Evolutionary conservation across 2,888 invertebrate species (phyloP), one percentile per base, ranked within the genome.

Genomic region (Mystacides longicornis): DNA sequence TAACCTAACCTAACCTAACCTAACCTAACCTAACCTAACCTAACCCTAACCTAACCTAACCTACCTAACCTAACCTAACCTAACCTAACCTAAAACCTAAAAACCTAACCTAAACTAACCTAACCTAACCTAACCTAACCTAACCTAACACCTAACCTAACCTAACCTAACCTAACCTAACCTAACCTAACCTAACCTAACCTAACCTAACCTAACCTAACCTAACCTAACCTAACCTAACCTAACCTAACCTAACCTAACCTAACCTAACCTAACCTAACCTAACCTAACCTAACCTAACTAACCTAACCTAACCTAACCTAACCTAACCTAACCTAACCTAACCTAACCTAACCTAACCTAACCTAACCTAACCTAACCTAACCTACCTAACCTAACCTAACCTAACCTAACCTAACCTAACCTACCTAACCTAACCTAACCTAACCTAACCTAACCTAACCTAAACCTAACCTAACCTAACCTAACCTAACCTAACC

Each of bases 31-130:
- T 11, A 27, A 27, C 27, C 27, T 11, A 27, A 27, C 27, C 27
- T 11, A 27, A 27, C 27, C 27, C 27, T 7, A 27, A 5, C 27
- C 27, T 59, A 61, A 61, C 61, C 59, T 61, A 59, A 59, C 59
- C 55, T 51, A 59, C 21, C 48, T 22, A 22, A 48, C 21, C 48
- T 48, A 48, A 48, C 59, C 57, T 56, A 58, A 56, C 56, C 59
- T 49, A 51, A 42, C 56, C 43, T 52, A 54, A 46, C 58, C 46
- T 19, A 18, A 46, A n/a, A n/a, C 14, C 49, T 19, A 18, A 49
- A 20, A 27, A 27, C 27, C 27, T 27, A 27, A 27, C 27, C 27
- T 27, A 27, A 27, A 5, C 27, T 27, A 27, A 27, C 27, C 27
- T 27, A 27, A 27, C 27, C 27, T 27, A 27, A 27, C 27, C 27